Evolutionary conservation across 2,888 invertebrate genomes (phyloP).

Genomic region (Tachina fera): DNA sequence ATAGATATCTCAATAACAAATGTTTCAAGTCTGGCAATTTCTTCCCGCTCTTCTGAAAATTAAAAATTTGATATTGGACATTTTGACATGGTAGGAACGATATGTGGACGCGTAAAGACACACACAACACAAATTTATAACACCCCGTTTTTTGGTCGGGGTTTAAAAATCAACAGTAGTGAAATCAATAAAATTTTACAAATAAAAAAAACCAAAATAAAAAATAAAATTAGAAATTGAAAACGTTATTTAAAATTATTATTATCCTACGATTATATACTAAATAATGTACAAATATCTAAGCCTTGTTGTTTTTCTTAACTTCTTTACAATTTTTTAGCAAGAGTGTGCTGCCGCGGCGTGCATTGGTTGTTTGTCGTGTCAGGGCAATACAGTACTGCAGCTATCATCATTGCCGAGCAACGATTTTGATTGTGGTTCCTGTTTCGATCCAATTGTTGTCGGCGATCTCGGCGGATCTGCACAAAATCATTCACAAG

Average conservation of each 20-base stretch:
- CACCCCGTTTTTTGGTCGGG: no score
- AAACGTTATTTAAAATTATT: neutral
- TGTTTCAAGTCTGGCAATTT: no score
- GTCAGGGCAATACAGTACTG: constrained; percentile 82
- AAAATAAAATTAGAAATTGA: neutral
- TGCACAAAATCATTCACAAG: constrained; percentile 77
- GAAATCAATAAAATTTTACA: neutral
- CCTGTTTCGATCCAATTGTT: constrained; percentile 81
- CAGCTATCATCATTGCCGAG: constrained; percentile 82
- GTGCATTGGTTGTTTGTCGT: constrained; percentile 83
- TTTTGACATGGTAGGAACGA: no score
- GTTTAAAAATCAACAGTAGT: no score
- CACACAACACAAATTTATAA: no score
- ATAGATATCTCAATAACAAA: no score
- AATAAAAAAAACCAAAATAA: no score
- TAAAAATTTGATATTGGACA: no score
- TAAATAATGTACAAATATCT: neutral
- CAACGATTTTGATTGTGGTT: constrained; percentile 83
- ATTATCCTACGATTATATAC: neutral
- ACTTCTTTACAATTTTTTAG: constrained; percentile 68
- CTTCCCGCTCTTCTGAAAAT: no score
- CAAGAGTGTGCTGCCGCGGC: constrained; percentile 83
- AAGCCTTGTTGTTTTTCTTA: neutral
- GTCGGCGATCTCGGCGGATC: constrained; percentile 76
- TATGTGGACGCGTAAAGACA: no score